phyloP scores from a whole-genome alignment of 2,113 vertebrate genomes.

The Ranitomeya imitator region DNA sequence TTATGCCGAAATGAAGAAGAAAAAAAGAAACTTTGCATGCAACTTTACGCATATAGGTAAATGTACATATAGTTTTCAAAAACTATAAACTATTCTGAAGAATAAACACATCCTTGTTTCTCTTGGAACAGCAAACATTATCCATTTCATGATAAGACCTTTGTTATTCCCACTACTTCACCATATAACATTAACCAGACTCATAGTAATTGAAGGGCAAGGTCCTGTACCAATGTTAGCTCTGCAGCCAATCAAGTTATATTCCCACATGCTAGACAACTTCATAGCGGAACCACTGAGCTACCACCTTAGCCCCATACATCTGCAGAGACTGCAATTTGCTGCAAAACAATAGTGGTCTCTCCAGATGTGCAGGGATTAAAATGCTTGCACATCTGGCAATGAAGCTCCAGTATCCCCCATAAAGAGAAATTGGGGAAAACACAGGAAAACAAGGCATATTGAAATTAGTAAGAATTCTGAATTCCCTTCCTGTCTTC shows the following conservation, averaged over 20 bases:
- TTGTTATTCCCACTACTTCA: constrained; percentile 48
- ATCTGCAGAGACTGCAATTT: constrained; percentile 35
- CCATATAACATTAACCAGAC: constrained; percentile 58
- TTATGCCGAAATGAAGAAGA: neutral
- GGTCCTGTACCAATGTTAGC: constrained; percentile 53
- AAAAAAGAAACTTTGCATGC: neutral
- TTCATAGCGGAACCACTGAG: constrained; percentile 29
- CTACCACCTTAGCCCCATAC: constrained; percentile 51
- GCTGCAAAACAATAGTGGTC: constrained; percentile 37
- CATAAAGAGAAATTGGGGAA: constrained; percentile 49
- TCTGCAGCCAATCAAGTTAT: constrained; percentile 38
- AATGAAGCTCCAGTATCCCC: constrained; percentile 36
- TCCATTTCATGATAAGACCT: constrained; percentile 54
- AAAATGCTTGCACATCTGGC: constrained; percentile 55
- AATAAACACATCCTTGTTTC: constrained; percentile 5
- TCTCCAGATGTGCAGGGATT: constrained; percentile 50
- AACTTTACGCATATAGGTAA: neutral
- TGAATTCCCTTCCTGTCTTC: constrained; percentile 30
- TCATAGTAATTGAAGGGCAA: constrained; percentile 53
- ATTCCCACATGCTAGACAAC: constrained; percentile 18
- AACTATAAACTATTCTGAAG: neutral
- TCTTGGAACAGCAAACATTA: constrained; percentile 13
- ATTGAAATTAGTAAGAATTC: constrained; percentile 34
- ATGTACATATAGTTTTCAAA: neutral
- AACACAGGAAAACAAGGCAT: constrained; percentile 44